Conservation (phyloP, 2,888 invertebrate genomes). For the Sarcophaga carnaria region DNA sequence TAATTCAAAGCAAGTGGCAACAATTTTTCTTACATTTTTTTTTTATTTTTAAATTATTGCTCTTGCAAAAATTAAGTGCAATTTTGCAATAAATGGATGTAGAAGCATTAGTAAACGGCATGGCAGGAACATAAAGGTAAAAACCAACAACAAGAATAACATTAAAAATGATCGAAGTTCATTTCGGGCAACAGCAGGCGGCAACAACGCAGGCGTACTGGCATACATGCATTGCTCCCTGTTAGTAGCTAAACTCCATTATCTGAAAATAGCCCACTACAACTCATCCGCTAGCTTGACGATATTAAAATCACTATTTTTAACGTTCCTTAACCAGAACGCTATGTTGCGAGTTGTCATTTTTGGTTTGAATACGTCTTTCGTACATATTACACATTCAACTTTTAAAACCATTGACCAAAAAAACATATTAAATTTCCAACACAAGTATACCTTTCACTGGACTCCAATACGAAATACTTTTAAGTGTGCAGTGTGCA, state of each 20-base stretch:
- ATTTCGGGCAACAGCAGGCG: slow-evolving; percentile 52
- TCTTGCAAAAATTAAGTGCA: slow-evolving; percentile 78
- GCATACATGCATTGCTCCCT: slow-evolving; percentile 68
- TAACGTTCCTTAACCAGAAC: neutral
- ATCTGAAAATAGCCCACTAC: slow-evolving; percentile 78
- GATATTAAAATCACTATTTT: slow-evolving; percentile 27
- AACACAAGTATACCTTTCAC: no score
- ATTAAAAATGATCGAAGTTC: slow-evolving; percentile 48
- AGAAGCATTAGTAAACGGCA: slow-evolving; percentile 56
- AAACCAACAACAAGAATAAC: slow-evolving; percentile 6
- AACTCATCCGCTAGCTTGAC: slow-evolving; percentile 70
- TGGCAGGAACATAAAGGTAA: slow-evolving; percentile 34
- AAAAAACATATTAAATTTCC: neutral
- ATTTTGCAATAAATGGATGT: slow-evolving; percentile 71
- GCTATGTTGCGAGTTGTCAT: neutral
- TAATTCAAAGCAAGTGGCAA: slow-evolving; percentile 78
- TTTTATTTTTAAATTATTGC: slow-evolving; percentile 74
- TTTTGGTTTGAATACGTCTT: neutral
- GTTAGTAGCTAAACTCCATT: slow-evolving; percentile 79
- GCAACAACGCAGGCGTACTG: slow-evolving; percentile 37
- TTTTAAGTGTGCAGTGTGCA: neutral
- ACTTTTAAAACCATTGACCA: neutral
- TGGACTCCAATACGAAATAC: no score
- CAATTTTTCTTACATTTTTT: slow-evolving; percentile 74
- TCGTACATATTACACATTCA: neutral